Base-by-base conservation (phyloP, 1,140 invertebrate genomes). In the Amyelois transitella region DNA sequence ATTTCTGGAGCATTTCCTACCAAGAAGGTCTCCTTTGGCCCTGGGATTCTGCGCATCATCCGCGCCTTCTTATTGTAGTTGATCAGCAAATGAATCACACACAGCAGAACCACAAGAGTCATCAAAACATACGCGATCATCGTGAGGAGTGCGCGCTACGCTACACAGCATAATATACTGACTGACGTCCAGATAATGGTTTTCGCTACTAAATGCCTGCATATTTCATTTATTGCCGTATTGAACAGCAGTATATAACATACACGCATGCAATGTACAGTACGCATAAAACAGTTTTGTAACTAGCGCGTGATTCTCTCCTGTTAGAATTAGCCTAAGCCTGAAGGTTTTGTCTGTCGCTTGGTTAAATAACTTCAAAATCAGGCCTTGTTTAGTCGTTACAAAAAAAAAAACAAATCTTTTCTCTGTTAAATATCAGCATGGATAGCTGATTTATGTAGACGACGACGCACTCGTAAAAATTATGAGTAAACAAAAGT, bases 1-100 rank as follows among this genome's bases (percentile, higher is more conserved):
- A 64, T n/a, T 14, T 71, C 70, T 8, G 65, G 44, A 0, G 51
- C 56, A 47, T 76, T 76, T 20, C 73, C 73, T 2, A 76, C 19
- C 7, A 69, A 20, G 25, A 69, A 72, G 19, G 49, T 24, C n/a
- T 58, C 55, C n/a, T 61, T 64, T 1, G 63, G 60, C 21, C 73
- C 69, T 17, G 69, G 66, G 17, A 72, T 55, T 45, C 60, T 58
- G 49, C 49, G 50, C 4, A 64, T 18, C 25, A 47, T 19, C 18
- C 58, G 48, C 1, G 58, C 58, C 14, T 22, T 21, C 17, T 22
- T 54, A 44, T 56, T 60, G 38, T 64, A 51, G 22, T 56, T 64
- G 8, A 64, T 32, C 6, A 54, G 25, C 14, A 63, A 8, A 50
- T 58, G 52, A 21, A 58, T 3, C 1, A 52, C 10, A 19, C 53